These are phyloP conservation scores for Geophilus truncorum DNA, from an alignment of 2,888 invertebrate species.

Conservation along the genomic window DNA sequence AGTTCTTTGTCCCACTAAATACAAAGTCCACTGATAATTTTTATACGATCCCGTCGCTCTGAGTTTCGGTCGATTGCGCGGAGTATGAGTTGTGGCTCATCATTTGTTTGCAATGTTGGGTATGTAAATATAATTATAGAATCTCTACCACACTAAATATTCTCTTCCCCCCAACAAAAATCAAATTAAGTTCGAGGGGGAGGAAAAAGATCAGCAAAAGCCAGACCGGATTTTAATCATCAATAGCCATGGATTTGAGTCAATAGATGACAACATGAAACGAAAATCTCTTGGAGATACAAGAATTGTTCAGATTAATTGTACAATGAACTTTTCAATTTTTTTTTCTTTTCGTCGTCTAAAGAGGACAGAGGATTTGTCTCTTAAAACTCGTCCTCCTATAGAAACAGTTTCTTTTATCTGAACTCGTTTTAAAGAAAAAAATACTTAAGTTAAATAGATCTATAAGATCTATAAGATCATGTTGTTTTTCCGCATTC, in stretches of 20 bases:
- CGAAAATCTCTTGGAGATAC: not conserved
- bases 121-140: conserved; percentile 18
- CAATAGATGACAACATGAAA: not conserved
- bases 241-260: conserved; percentile 12
- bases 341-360: not conserved
- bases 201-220: not conserved
- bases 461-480: too few relatives aligned
- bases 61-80: not conserved
- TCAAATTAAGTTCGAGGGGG: not conserved
- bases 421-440: not conserved
- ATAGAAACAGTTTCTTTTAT: conserved; percentile 18
- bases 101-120: not conserved
- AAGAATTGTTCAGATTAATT: conserved; percentile 21
- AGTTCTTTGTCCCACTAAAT: not conserved
- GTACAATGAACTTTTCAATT: conserved; percentile 17
- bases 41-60: not conserved
- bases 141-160: not conserved
- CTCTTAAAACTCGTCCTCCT: not conserved
- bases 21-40: not conserved
- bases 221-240: not conserved
- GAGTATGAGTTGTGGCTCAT: not conserved
- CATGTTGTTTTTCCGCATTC: not conserved
- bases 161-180: not conserved
- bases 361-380: not conserved
- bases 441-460: not conserved